Conservation (phyloP, 2,888 invertebrate genomes). For the Phalera bucephala region DNA sequence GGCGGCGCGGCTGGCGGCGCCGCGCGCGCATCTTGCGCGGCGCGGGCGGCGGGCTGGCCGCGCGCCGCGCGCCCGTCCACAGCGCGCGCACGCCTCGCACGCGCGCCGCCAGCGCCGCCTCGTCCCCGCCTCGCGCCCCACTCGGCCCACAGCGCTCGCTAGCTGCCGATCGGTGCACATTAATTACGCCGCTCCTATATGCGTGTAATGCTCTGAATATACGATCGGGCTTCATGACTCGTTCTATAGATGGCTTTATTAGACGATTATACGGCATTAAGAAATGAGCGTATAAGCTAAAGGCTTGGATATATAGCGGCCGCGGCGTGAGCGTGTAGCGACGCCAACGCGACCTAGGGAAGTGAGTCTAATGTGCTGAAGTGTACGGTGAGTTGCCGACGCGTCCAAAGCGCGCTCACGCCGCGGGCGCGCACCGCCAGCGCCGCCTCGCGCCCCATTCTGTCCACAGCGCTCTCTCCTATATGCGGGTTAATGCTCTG, state of each 20-base stretch:
- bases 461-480: too few relatives aligned
- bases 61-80: constrained; percentile 41
- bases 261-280: too few relatives aligned
- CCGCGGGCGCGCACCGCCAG: constrained; percentile 57
- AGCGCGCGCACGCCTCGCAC: constrained; percentile 55
- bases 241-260: too few relatives aligned
- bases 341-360: too few relatives aligned
- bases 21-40: constrained; percentile 69
- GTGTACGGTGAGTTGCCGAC: too few relatives aligned
- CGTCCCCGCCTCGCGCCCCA: constrained; percentile 53
- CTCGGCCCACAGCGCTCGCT: constrained; percentile 77
- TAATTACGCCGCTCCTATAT: constrained; percentile 34
- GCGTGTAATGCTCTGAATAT: too few relatives aligned
- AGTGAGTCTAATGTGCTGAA: too few relatives aligned
- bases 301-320: too few relatives aligned
- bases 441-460: constrained; percentile 49
- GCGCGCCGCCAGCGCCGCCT: constrained; percentile 54
- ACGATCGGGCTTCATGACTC: too few relatives aligned
- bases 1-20: constrained; percentile 60
- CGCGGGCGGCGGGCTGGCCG: constrained; percentile 54
- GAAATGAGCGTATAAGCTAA: too few relatives aligned
- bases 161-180: constrained; percentile 78
- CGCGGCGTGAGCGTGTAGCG: too few relatives aligned
- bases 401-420: constrained; percentile 59
- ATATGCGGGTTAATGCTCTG: too few relatives aligned